Evolutionary conservation across 2,797 vertebrate species (phyloP).

Genomic region (Poeciliopsis infans): DNA sequence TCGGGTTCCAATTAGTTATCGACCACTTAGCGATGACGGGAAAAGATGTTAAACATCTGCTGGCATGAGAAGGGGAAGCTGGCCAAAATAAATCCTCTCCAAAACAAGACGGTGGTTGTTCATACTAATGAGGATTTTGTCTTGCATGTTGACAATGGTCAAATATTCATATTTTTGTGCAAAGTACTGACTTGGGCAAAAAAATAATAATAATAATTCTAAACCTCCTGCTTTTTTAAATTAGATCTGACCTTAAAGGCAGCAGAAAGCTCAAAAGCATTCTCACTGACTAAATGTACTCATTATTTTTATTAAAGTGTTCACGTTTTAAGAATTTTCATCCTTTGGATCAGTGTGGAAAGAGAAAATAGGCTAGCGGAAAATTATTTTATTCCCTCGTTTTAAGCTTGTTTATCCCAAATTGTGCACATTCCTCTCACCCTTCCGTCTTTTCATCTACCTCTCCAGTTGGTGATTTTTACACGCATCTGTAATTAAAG

Average conservation of each 20-base stretch:
- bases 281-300: not conserved
- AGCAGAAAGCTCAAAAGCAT: not conserved
- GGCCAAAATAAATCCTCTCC: conserved; percentile 6
- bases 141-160: not conserved
- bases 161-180: not conserved
- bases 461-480: not conserved
- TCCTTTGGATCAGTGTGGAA: not conserved
- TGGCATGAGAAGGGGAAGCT: conserved; percentile 16
- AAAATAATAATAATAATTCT: not conserved
- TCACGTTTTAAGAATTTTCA: not conserved
- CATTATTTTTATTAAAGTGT: not conserved
- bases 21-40: conserved; percentile 37
- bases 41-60: conserved; percentile 57
- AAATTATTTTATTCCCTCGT: not conserved
- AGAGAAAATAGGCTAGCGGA: not conserved
- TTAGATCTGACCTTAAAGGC: not conserved
- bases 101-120: not conserved
- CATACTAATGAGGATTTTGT: not conserved
- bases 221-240: not conserved
- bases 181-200: not conserved
- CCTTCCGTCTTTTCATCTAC: not conserved
- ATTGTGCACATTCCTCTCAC: not conserved
- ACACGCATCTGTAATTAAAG: not conserved
- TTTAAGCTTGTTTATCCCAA: not conserved
- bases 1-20: conserved; percentile 54